Evolutionary conservation across 2,888 invertebrate species (phyloP), one percentile per base, ranked within the genome.

Genomic region (Panopea generosa): DNA sequence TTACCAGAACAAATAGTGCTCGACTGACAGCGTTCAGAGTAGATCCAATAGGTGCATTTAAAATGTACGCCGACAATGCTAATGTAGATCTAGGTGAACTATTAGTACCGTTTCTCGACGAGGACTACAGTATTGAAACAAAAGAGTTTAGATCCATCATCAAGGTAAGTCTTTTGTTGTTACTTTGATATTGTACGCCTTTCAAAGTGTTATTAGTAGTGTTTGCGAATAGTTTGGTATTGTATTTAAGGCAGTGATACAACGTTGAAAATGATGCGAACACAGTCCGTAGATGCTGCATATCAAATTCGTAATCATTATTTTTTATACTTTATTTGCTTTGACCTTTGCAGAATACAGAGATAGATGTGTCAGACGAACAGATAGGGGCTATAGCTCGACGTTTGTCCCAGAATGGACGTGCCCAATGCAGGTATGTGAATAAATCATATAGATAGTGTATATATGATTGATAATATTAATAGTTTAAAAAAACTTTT

Each of bases 41-140:
- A 26, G 85, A 87, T 49, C 85, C 87, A 9, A 69, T 87, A 18
- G 82, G 83, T 18, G 80, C 82, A 11, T 84, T 87, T 27, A 85
- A 83, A 60, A 52, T 62, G 50, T 72, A 76, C 60, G 82, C 74
- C 11, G 75, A 71, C 16, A 57, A 55, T 29, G 76, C 80, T 16
- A 73, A 69, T 0, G 73, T 85, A 2, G 75, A 82, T 52, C 63
- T 85, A 6, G 67, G 65, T 11, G 77, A 78, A 24, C 52, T 85
- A 16, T 70, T 85, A 14, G 65, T 77, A 2, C 77, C 79, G 16
- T 63, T 60, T 55, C 50, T 78, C 4, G 81, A 82, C 22, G 72
- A 78, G 9, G 77, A 82, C 18, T 66, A 77, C n/a, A 71, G 61
- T 33, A 27, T 82, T 40, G 78, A 80, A 22, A 73, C 67, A 7